phyloP scores from a whole-genome alignment of 2,113 vertebrate genomes.

The Aegotheles bennettii region DNA sequence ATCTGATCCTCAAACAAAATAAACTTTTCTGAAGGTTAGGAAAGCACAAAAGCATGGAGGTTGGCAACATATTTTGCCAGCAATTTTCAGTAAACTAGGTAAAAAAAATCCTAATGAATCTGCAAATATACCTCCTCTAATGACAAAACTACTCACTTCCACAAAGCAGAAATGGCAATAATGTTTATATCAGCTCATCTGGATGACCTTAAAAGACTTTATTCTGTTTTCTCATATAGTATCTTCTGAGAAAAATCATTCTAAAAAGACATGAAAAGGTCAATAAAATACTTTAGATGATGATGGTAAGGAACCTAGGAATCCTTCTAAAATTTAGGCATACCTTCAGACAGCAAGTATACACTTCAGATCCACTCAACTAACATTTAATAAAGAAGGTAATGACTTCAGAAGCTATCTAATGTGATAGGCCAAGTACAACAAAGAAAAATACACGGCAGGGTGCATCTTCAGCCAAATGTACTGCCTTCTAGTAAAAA shows the following conservation, averaged over 20 bases:
- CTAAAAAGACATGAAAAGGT: background rate
- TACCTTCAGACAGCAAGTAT: background rate
- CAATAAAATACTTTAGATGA: background rate
- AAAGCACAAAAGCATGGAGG: background rate
- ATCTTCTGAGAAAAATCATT: background rate
- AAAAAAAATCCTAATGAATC: background rate
- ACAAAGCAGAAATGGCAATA: background rate
- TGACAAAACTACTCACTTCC: background rate
- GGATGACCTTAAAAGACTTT: background rate
- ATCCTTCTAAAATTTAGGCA: background rate
- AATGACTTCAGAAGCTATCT: background rate
- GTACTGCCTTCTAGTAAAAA: conserved; percentile 17
- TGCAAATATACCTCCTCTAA: background rate
- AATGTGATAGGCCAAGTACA: background rate
- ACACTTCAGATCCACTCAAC: background rate
- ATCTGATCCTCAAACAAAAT: background rate
- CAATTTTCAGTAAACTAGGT: background rate
- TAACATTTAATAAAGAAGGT: background rate
- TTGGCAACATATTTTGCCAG: background rate
- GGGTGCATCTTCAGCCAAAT: background rate
- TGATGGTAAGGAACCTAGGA: background rate
- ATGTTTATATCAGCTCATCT: background rate
- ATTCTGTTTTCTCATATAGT: background rate
- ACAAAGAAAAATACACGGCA: background rate
- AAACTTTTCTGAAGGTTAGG: background rate